phyloP scores from a whole-genome alignment of 2,797 vertebrate species.

The Eleutherodactylus coqui region DNA sequence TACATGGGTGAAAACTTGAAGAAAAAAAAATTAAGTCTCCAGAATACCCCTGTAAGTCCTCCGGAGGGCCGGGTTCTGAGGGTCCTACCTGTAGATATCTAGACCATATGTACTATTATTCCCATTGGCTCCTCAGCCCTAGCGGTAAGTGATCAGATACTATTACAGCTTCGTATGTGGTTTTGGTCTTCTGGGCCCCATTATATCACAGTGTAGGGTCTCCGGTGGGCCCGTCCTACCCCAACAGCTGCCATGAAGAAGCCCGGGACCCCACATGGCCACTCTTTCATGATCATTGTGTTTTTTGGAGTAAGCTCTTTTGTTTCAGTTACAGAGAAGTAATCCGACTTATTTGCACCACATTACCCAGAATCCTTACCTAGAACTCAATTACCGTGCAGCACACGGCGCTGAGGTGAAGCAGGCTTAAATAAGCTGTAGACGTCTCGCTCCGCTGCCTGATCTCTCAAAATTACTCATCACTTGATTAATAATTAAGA shows the following conservation, averaged over 20 bases:
- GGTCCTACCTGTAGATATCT: too few species aligned
- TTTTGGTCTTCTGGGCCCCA: too few species aligned
- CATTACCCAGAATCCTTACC: slow-evolving; percentile 7
- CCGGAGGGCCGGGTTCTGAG: too few species aligned
- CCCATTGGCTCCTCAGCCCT: background rate
- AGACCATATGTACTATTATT: too few species aligned
- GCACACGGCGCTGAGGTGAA: slow-evolving; percentile 8
- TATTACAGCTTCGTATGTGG: too few species aligned
- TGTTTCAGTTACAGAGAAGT: background rate
- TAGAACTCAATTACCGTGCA: background rate
- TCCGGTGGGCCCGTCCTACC: background rate
- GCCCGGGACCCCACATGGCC: background rate
- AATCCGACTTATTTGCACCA: background rate
- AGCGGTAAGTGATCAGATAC: too few species aligned
- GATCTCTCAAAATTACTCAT: slow-evolving; percentile 41
- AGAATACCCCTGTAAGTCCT: too few species aligned
- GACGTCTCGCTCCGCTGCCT: background rate
- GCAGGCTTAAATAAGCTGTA: slow-evolving; percentile 34
- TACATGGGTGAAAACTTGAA: too few species aligned
- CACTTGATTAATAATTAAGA: slow-evolving; percentile 54
- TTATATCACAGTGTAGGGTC: too few species aligned
- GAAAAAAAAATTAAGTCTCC: too few species aligned
- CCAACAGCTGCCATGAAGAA: background rate
- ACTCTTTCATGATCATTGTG: background rate
- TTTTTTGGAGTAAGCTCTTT: background rate